A percentile compares a stretch with the other conserved stretches of the same genome.
Evolutionary conservation across 2,888 invertebrate genomes (phyloP).

Genomic region (Periphyllus acericola): DNA sequence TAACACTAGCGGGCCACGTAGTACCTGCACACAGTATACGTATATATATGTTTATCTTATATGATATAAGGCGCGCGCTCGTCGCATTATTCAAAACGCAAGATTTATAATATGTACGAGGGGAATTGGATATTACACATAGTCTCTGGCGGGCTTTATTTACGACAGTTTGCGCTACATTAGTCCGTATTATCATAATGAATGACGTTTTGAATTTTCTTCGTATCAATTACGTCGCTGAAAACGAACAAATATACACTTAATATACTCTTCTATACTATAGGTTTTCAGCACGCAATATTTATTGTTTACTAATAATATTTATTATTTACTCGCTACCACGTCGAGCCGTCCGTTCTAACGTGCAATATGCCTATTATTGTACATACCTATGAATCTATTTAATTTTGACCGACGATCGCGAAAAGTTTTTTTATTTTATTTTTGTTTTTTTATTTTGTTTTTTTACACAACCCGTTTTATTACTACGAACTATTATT

Average conservation of each 20-base stretch:
- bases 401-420: neutral
- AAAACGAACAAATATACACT: neutral
- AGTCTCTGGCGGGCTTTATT: neutral
- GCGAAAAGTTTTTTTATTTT: neutral
- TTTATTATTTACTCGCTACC: too few relatives aligned
- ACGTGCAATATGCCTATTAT: neutral
- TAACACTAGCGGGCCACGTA: neutral
- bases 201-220: neutral
- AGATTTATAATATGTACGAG: neutral
- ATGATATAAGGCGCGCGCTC: too few relatives aligned
- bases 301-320: too few relatives aligned
- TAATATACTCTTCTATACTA: too few relatives aligned
- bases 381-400: neutral
- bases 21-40: too few relatives aligned
- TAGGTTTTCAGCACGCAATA: neutral
- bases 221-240: too few relatives aligned
- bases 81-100: neutral
- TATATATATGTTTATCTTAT: too few relatives aligned
- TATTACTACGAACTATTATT: neutral
- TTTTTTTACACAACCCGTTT: neutral
- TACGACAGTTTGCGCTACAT: neutral
- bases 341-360: neutral
- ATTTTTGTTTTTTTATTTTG: too few relatives aligned
- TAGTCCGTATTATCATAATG: neutral
- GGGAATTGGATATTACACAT: too few relatives aligned